Evolutionary conservation across 2,888 invertebrate species (phyloP), one percentile per base, ranked within the genome.

Genomic region (Emmelina monodactyla): DNA sequence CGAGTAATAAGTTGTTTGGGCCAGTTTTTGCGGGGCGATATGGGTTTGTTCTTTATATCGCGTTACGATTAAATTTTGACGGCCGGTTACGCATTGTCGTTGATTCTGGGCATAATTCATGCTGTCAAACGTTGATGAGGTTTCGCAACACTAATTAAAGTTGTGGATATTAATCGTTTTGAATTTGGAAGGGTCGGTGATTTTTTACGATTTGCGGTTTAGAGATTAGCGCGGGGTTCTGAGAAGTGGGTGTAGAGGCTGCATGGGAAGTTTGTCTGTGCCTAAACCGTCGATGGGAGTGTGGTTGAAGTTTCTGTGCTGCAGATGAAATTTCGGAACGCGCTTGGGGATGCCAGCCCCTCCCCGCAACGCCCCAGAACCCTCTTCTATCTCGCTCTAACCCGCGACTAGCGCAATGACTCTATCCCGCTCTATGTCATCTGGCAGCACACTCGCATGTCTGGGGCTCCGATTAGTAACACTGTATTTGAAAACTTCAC

Each of bases 401-500:
- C 66, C 22, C 55, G 32, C 40, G 15, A 33, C 39, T 36, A 16
- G 22, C 41, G 38, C 33, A 45, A n/a, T 64, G 47, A 36, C 39
- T 33, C 62, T 41, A 40, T 60, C 62, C 43, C 52, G 49, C 48
- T 39, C 44, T 37, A 52, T 62, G 70, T 73, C 75, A 75, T 75
- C 70, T 73, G 76, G 70, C 71, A 55, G 54, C 53, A 60, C 62
- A 60, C 62, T 68, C 68, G 65, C 61, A 64, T 55, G 57, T 55
- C 58, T 55, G 51, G 65, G 68, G 71, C 71, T 53, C 69, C 71
- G 66, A 75, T 68, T 73, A 70, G 71, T 66, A 70, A 75, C 73
- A 75, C 70, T 72, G 64, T 69, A 67, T 71, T 58, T 52, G 56
- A 60, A 61, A 53, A 50, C 55, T 62, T 62, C 59, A 68, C 62